Percentiles rank a stretch among this genome's conserved stretches.
These are phyloP conservation scores for Vireo griseus DNA, from an alignment of 2,797 vertebrate genomes.

Conservation along the genomic window DNA sequence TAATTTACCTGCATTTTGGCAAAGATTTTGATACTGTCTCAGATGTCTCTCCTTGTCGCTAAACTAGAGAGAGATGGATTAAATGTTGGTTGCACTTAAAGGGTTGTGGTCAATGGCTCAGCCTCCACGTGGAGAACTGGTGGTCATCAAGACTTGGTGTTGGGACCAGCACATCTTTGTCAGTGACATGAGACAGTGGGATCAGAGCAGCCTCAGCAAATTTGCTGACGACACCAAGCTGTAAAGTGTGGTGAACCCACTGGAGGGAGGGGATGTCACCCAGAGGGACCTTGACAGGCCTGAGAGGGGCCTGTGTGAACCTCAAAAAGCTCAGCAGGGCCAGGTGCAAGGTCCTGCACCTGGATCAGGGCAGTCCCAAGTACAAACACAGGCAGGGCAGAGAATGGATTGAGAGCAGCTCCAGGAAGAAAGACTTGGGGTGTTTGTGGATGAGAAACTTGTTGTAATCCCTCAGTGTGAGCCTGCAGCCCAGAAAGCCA, in stretches of 20 bases:
- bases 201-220: not conserved
- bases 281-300: too few species aligned
- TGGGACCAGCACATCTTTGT: not conserved
- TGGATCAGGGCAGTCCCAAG: not conserved
- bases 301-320: not conserved
- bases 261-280: not conserved
- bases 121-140: not conserved
- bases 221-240: not conserved
- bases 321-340: not conserved
- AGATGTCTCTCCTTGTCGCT: not conserved
- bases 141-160: not conserved
- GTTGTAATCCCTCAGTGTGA: fast-evolving
- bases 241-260: not conserved
- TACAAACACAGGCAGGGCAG: not conserved
- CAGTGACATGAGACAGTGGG: not conserved
- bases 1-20: not conserved
- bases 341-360: not conserved
- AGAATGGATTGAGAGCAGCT: not conserved
- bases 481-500: not conserved
- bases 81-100: not conserved
- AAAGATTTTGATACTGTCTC: not conserved
- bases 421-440: not conserved
- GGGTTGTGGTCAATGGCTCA: too few species aligned
- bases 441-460: not conserved
- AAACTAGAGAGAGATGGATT: not conserved